Conservation (phyloP, 1,140 invertebrate species). For the Zaprionus gabonicus region DNA sequence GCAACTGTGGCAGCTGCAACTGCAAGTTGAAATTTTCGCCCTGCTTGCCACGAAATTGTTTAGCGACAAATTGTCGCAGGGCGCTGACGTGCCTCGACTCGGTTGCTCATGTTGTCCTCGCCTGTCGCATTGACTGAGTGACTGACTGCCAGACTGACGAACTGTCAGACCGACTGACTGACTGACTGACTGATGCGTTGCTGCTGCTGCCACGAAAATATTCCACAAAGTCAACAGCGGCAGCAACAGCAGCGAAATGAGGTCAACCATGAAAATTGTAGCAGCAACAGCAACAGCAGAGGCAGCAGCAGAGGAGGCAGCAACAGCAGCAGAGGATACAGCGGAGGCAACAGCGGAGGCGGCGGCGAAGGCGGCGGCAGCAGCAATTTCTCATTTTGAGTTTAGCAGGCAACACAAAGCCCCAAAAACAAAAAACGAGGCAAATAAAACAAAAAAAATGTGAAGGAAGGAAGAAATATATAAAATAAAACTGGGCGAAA, state of each 20-base stretch:
- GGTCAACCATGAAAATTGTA: slow-evolving; percentile 74
- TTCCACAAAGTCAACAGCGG: slow-evolving; percentile 74
- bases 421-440: slow-evolving; percentile 48
- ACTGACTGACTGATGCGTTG: slow-evolving; percentile 24
- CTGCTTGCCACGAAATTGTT: slow-evolving; percentile 63
- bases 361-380: slow-evolving; percentile 73
- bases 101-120: slow-evolving; percentile 43
- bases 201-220: slow-evolving; percentile 64
- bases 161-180: slow-evolving; percentile 12
- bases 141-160: slow-evolving; percentile 10
- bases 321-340: slow-evolving; percentile 72
- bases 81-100: slow-evolving; percentile 54
- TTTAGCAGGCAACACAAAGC: slow-evolving; percentile 64
- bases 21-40: slow-evolving; percentile 62
- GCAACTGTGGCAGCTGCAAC: slow-evolving; percentile 22
- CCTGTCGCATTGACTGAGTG: slow-evolving; percentile 13
- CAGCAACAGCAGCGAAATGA: slow-evolving; percentile 73
- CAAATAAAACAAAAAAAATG: slow-evolving; percentile 31
- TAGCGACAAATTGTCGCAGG: slow-evolving; percentile 79
- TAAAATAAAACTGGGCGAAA: slow-evolving; percentile 7
- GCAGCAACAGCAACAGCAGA: slow-evolving; percentile 59
- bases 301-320: slow-evolving; percentile 41
- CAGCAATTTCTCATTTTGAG: slow-evolving; percentile 82
- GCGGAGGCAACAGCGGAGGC: slow-evolving; percentile 26
- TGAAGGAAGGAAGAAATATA: neutral